Conservation (phyloP, 2,888 invertebrate species). For the Nudaria mundana region DNA sequence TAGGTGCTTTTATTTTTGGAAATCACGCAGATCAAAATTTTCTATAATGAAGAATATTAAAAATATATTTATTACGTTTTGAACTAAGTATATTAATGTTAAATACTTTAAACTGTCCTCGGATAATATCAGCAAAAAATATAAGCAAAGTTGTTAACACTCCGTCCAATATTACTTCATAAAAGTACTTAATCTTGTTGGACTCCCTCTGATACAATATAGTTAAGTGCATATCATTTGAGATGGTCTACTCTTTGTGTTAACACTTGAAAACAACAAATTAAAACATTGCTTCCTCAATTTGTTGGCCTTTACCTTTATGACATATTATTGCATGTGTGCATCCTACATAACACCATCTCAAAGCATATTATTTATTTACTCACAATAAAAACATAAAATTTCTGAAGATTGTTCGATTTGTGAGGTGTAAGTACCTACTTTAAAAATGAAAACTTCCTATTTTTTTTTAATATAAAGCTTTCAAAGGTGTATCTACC, state of each 20-base stretch:
- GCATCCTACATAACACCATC: constrained; percentile 16
- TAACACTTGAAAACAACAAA: constrained; percentile 29
- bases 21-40: constrained; percentile 15
- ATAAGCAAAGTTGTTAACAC: constrained; percentile 57
- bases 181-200: constrained; percentile 73
- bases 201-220: constrained; percentile 45
- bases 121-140: constrained; percentile 22
- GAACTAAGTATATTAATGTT: constrained; percentile 16
- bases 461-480: constrained; percentile 17
- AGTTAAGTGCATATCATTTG: constrained; percentile 31
- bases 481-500: constrained; percentile 39
- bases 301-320: constrained; percentile 9
- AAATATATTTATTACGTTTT: constrained; percentile 14
- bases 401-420: no score
- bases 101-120: constrained; percentile 3
- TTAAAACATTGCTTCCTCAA: constrained; percentile 13
- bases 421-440: no score
- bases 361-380: no score
- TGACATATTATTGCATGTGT: constrained; percentile 20
- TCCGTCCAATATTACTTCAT: constrained; percentile 73
- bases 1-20: constrained; percentile 39
- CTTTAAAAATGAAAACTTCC: no score
- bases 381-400: no score
- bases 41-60: constrained; percentile 11
- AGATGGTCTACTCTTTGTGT: constrained; percentile 30